These are phyloP conservation scores for Lepus oiostolus DNA, from an alignment of 2,797 vertebrate species.

Conservation along the genomic window DNA sequence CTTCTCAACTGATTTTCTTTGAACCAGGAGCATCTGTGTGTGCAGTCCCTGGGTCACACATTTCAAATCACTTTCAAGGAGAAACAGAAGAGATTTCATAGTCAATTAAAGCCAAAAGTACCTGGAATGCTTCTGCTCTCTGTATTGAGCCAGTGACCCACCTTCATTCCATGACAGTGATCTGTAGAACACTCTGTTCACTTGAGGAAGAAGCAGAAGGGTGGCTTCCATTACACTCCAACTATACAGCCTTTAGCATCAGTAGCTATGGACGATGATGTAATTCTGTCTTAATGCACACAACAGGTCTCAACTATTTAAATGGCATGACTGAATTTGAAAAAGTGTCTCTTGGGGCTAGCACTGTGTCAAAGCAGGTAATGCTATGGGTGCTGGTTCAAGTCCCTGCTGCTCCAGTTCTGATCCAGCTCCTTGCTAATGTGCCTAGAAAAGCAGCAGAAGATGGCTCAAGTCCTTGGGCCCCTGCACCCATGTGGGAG, in stretches of 20 bases:
- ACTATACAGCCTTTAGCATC: not conserved
- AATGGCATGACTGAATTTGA: constrained; percentile 32
- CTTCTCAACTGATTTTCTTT: constrained; percentile 47
- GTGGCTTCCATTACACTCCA: not conserved
- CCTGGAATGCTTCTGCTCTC: not conserved
- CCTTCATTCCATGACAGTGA: not conserved
- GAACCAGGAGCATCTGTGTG: constrained; percentile 4
- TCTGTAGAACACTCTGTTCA: not conserved
- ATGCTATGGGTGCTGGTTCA: no score
- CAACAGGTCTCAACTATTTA: constrained; percentile 16
- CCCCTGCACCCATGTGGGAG: no score
- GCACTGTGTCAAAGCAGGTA: no score
- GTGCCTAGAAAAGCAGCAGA: no score
- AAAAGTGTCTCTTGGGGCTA: not conserved
- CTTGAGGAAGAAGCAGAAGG: not conserved
- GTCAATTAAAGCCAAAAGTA: constrained; percentile 28
- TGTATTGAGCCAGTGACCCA: not conserved
- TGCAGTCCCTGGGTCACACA: not conserved
- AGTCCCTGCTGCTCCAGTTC: no score
- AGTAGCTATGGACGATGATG: not conserved
- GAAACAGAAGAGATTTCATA: not conserved
- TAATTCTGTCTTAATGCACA: constrained; percentile 33
- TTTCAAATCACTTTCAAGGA: constrained; percentile 47
- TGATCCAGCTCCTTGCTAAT: no score
- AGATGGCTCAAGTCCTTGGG: no score